Percentiles rank a stretch among this genome's conserved stretches.
These are phyloP conservation scores for Asarcornis scutulata DNA, from an alignment of 2,113 vertebrate genomes.

Conservation along the genomic window DNA sequence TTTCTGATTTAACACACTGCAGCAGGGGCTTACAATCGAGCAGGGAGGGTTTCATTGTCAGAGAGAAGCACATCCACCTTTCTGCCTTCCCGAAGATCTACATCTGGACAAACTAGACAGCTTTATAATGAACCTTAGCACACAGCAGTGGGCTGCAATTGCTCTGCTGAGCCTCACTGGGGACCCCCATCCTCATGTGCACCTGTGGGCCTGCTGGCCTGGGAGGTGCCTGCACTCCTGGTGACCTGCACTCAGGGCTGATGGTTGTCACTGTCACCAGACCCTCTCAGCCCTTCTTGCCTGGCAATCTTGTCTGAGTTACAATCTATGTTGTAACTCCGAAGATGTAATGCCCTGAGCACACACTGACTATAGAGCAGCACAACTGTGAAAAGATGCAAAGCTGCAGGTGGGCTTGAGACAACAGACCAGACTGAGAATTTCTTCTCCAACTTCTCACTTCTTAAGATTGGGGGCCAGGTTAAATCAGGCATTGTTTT, in stretches of 20 bases:
- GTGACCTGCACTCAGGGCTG: accelerated
- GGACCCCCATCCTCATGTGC: too few species aligned
- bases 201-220: accelerated
- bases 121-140: neutral
- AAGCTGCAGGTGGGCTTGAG: neutral
- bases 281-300: neutral
- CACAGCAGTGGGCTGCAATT: neutral
- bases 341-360: accelerated
- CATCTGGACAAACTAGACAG: neutral
- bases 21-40: neutral
- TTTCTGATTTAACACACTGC: neutral
- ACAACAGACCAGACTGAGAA: neutral
- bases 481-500: neutral
- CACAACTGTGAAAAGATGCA: neutral
- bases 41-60: neutral
- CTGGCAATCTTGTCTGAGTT: neutral
- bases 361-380: accelerated
- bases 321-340: too few species aligned
- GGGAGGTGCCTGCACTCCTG: neutral
- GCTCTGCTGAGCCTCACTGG: neutral
- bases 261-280: neutral
- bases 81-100: neutral
- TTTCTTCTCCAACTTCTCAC: neutral
- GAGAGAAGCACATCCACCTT: neutral
- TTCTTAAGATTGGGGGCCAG: neutral